A percentile compares a stretch with the other conserved stretches of the same genome.
These are phyloP conservation scores for Apamea crenata DNA, from an alignment of 2,888 invertebrate species.

Conservation along the genomic window DNA sequence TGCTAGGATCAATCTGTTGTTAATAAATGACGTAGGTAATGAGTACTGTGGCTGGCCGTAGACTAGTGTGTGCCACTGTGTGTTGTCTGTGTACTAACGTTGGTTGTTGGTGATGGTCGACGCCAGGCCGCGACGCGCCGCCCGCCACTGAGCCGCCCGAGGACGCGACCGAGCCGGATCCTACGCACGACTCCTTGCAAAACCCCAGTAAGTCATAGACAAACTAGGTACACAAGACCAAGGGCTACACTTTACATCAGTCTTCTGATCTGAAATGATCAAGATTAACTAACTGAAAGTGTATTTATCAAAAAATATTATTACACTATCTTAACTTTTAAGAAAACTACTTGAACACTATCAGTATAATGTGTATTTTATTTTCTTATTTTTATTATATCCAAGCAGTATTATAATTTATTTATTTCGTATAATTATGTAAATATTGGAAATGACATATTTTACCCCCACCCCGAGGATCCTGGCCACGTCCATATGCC, in stretches of 20 bases:
- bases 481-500: slow-evolving; percentile 69
- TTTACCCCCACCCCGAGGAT: slow-evolving; percentile 44
- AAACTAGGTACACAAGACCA: slow-evolving; percentile 46
- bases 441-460: slow-evolving; percentile 33
- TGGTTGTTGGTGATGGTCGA: slow-evolving; percentile 76
- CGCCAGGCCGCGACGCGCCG: slow-evolving; percentile 74
- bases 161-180: slow-evolving; percentile 68
- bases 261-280: slow-evolving; percentile 6
- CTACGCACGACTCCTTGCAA: slow-evolving; percentile 73
- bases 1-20: slow-evolving; percentile 32
- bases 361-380: slow-evolving; percentile 11
- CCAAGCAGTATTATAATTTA: slow-evolving; percentile 17
- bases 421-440: slow-evolving; percentile 30
- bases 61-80: slow-evolving; percentile 63
- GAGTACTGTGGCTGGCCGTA: slow-evolving; percentile 46
- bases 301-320: slow-evolving; percentile 11
- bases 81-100: slow-evolving; percentile 83
- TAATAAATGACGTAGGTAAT: slow-evolving; percentile 25
- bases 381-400: slow-evolving; percentile 14
- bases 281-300: slow-evolving; percentile 21
- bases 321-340: background rate
- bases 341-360: background rate
- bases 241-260: slow-evolving; percentile 21
- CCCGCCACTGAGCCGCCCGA: slow-evolving; percentile 76
- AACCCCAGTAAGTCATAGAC: slow-evolving; percentile 76